Base-by-base conservation (phyloP, 1,140 invertebrate species). In the Phocides pigmalion region DNA sequence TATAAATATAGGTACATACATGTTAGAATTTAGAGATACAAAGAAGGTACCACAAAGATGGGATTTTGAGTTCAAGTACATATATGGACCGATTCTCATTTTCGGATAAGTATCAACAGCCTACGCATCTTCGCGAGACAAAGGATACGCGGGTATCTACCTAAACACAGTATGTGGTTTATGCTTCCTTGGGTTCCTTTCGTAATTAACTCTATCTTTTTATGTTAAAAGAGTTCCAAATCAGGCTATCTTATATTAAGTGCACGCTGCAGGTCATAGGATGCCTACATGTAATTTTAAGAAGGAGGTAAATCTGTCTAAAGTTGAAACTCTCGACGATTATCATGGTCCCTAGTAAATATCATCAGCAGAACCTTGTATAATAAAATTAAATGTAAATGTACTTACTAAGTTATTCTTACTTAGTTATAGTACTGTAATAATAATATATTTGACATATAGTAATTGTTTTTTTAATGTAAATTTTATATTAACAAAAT, bases 61-160 rank as follows among this genome's bases (percentile, higher is more conserved):
- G 35, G 28, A 54, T 41, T 54, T 54, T 54, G 51, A 54, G 51
- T 54, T 22, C 35, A 41, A 39, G 35, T 28, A 54, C 51, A 17
- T 54, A 54, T 54, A 41, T 54, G 51, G 51, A 12, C 17, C 51
- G 35, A 39, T 15, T 41, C 37, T 54, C 35, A 54, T 41, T 54
- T 54, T 54, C 17, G 51, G 35, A 8, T 54, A 39, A 8, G 28
- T 32, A 32, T 3, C 9, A 14, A 39, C 51, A 19, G 4, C 51
- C 51, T 41, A 54, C 51, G 51, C 51, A 54, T 14, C n/a, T 41
- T 37, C 11, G 15, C 50, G 19, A 54, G 35, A 54, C 51, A 54
- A 54, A 54, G 51, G 37, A 54, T 39, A 20, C 51, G 19, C 12
- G 35, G 35, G 41, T 20, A 20, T 35, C 14, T 53, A 53, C 35